phyloP scores from a whole-genome alignment of 1,140 invertebrate species.

The Dendroctonus ponderosae region DNA sequence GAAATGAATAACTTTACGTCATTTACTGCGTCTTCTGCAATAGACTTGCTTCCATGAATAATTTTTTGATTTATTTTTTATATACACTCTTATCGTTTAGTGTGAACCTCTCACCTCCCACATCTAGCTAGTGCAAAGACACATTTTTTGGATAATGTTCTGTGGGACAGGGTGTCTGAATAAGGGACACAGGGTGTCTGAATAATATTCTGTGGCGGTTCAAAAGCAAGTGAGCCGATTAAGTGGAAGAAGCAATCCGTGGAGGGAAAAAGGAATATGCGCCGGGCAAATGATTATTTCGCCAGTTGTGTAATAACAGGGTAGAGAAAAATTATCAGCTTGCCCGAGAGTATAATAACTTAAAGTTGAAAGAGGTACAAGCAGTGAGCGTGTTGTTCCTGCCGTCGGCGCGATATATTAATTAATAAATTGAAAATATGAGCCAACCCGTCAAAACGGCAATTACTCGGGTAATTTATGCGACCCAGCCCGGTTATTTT shows the following conservation, averaged over 20 bases:
- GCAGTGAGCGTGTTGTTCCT: constrained; percentile 20
- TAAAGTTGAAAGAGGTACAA: constrained; percentile 21
- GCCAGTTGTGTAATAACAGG: constrained; percentile 33
- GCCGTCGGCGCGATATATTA: constrained; percentile 32
- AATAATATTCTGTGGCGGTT: too few species aligned
- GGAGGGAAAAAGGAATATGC: constrained; percentile 16
- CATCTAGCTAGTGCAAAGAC: too few species aligned
- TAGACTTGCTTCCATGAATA: too few species aligned
- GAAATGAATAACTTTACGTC: too few species aligned
- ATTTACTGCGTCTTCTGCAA: too few species aligned
- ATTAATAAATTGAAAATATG: constrained; percentile 35
- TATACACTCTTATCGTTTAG: too few species aligned
- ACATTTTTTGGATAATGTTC: too few species aligned
- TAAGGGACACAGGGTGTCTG: too few species aligned
- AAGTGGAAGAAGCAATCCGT: too few species aligned
- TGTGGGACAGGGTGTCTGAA: too few species aligned
- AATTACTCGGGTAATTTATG: constrained; percentile 34
- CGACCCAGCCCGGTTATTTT: constrained; percentile 25
- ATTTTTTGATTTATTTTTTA: too few species aligned
- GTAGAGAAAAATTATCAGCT: constrained; percentile 31
- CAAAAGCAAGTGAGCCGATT: not conserved
- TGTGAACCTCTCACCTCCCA: too few species aligned
- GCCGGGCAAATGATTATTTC: constrained; percentile 23
- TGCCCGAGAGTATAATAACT: constrained; percentile 27
- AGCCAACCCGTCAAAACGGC: constrained; percentile 27